These are phyloP conservation scores for Thryonomys swinderianus DNA, from an alignment of 2,113 vertebrate genomes.

Conservation along the genomic window DNA sequence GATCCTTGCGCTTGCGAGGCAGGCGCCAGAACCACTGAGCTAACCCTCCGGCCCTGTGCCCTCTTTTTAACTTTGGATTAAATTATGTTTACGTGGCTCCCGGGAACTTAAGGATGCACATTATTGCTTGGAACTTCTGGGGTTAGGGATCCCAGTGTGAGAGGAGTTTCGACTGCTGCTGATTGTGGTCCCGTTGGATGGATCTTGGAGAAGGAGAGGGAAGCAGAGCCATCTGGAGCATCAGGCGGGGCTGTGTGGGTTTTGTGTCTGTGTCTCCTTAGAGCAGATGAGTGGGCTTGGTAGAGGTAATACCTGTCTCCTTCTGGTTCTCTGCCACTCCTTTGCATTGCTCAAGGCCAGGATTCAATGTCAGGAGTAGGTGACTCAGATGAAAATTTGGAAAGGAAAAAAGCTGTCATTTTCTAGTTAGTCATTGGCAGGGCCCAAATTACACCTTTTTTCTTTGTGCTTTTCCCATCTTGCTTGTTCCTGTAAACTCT, in stretches of 20 bases:
- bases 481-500: not conserved
- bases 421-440: constrained; percentile 61
- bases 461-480: not conserved
- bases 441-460: not conserved
- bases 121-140: not conserved
- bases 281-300: constrained; percentile 22
- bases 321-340: constrained; percentile 52
- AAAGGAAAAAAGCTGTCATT: constrained; percentile 64
- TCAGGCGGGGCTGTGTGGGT: not conserved
- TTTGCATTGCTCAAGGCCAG: constrained; percentile 23
- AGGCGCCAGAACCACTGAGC: no score
- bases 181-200: constrained; percentile 43
- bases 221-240: constrained; percentile 43
- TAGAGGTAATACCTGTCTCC: not conserved
- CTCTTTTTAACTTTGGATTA: not conserved
- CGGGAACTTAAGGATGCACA: not conserved
- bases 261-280: constrained; percentile 31
- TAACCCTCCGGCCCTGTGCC: not conserved
- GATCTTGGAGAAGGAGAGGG: constrained; percentile 47
- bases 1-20: no score
- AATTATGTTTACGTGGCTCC: not conserved
- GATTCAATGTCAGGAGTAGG: constrained; percentile 40
- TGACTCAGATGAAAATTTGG: constrained; percentile 76
- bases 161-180: not conserved
- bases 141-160: not conserved